phyloP scores from a whole-genome alignment of 1,140 invertebrate genomes.

The Drosophila orosa region DNA sequence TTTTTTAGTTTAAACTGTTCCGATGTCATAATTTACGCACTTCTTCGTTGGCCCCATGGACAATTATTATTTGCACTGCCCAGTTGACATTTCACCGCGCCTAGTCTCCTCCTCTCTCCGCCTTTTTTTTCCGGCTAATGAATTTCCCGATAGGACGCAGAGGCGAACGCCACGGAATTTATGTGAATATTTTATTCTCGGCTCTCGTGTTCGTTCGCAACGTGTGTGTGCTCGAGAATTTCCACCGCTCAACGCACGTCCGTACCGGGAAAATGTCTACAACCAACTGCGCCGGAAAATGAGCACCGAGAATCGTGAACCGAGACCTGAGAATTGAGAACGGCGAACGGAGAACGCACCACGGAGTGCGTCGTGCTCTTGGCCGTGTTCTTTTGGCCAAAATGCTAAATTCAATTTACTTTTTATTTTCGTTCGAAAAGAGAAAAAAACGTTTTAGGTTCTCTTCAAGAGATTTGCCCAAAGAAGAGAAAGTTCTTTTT shows the following conservation, averaged over 20 bases:
- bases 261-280: slow-evolving; percentile 80
- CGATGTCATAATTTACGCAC: slow-evolving; percentile 81
- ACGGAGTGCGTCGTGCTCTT: slow-evolving; percentile 54
- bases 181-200: slow-evolving; percentile 22
- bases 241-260: slow-evolving; percentile 64
- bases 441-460: slow-evolving; percentile 4
- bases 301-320: slow-evolving; percentile 19
- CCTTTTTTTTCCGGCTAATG: slow-evolving; percentile 56
- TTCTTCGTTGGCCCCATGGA: slow-evolving; percentile 60
- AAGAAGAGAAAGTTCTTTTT: slow-evolving; percentile 19
- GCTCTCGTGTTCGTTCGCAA: slow-evolving; percentile 22
- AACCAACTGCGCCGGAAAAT: slow-evolving; percentile 71
- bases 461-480: background rate
- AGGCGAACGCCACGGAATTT: slow-evolving; percentile 27
- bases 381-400: slow-evolving; percentile 32
- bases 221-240: slow-evolving; percentile 19
- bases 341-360: slow-evolving; percentile 33
- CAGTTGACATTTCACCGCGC: slow-evolving; percentile 52
- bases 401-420: slow-evolving; percentile 32
- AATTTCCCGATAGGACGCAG: slow-evolving; percentile 54
- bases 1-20: slow-evolving; percentile 33
- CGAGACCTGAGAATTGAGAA: slow-evolving; percentile 2
- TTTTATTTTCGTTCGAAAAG: slow-evolving; percentile 3
- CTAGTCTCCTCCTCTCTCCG: slow-evolving; percentile 11
- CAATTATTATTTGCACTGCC: slow-evolving; percentile 51